Conservation (phyloP, 2,888 invertebrate species). For the Plebejus anna region DNA sequence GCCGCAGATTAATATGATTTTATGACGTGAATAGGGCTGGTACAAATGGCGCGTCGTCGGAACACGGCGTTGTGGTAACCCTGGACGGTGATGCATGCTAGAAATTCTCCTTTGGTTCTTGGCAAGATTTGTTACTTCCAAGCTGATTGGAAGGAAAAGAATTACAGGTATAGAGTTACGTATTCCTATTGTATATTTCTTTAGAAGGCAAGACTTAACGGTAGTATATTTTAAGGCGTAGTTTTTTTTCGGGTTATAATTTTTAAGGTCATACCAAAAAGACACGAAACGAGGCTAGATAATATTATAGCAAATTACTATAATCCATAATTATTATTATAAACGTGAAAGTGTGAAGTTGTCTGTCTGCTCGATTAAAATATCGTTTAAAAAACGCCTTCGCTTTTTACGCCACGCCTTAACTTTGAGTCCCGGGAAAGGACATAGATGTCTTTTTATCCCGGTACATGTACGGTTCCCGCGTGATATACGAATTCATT, state of each 20-base stretch:
- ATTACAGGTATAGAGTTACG: not conserved
- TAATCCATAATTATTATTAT: too few species aligned
- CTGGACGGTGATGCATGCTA: conserved; percentile 2
- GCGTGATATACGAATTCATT: too few species aligned
- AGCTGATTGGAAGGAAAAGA: not conserved
- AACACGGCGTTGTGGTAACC: conserved; percentile 28
- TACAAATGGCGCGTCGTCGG: conserved; percentile 30
- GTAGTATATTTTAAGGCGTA: not conserved
- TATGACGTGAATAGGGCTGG: conserved; percentile 18
- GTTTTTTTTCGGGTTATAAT: not conserved
- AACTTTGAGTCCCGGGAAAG: too few species aligned
- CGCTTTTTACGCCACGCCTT: too few species aligned
- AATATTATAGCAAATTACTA: too few species aligned
- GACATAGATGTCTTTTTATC: too few species aligned
- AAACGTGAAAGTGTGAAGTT: too few species aligned
- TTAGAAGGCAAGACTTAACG: not conserved
- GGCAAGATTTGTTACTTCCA: conserved; percentile 5
- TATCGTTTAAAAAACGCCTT: too few species aligned
- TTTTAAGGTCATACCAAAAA: too few species aligned
- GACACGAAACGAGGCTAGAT: too few species aligned
- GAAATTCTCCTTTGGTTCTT: not conserved
- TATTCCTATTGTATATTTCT: not conserved
- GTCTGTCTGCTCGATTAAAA: too few species aligned
- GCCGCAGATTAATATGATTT: conserved; percentile 24
- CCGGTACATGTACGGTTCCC: too few species aligned